Conservation (phyloP, 2,113 vertebrate genomes). For the Panthera leo region DNA sequence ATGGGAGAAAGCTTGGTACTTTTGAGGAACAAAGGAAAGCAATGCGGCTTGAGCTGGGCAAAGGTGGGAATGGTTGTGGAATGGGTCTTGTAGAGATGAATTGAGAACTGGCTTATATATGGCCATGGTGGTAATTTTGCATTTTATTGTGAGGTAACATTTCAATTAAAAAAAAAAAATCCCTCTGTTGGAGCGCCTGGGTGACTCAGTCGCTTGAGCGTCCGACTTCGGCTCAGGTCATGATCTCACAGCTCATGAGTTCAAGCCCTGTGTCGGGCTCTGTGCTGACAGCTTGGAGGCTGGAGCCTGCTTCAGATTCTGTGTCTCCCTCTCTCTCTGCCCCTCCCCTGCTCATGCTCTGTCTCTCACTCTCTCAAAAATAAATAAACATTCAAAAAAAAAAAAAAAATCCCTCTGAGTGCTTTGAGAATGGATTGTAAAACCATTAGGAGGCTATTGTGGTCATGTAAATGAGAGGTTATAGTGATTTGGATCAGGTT, state of each 20-base stretch:
- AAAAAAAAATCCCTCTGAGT: neutral
- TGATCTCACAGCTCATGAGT: too few relatives aligned
- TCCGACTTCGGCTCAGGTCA: too few relatives aligned
- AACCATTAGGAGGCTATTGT: neutral
- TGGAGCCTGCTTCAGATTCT: too few relatives aligned
- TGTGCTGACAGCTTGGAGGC: too few relatives aligned
- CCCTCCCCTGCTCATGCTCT: too few relatives aligned
- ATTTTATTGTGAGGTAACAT: neutral
- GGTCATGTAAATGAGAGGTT: neutral
- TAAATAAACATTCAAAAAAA: too few relatives aligned
- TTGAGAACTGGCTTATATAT: neutral
- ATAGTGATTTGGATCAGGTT: neutral
- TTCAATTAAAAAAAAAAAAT: too few relatives aligned
- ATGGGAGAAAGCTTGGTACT: neutral
- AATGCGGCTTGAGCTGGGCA: neutral
- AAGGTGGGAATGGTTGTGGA: neutral
- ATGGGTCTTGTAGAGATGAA: neutral
- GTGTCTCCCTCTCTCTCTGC: too few relatives aligned
- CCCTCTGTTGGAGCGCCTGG: too few relatives aligned
- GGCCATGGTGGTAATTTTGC: neutral
- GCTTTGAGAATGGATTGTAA: conserved; percentile 2
- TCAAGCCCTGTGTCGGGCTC: too few relatives aligned
- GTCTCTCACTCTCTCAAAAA: too few relatives aligned
- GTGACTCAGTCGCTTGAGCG: too few relatives aligned
- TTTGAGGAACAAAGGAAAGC: neutral